Conservation (phyloP, 2,113 vertebrate species). For the Forbesichthys papilliferus region DNA sequence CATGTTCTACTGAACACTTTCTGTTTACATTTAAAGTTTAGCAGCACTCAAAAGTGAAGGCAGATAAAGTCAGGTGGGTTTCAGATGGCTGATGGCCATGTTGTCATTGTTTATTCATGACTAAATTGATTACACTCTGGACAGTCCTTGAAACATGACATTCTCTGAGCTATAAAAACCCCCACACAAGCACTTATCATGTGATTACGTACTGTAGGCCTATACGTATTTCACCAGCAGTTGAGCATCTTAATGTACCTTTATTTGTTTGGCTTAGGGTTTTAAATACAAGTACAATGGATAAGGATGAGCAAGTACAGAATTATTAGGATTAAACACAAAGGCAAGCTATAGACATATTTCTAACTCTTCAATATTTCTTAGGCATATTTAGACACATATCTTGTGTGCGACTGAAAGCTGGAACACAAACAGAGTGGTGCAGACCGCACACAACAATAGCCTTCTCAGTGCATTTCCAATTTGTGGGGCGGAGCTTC, state of each 20-base stretch:
- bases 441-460: too few relatives aligned
- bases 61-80: conserved; percentile 3
- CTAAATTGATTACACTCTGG: conserved; percentile 51
- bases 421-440: too few relatives aligned
- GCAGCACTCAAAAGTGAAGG: not conserved
- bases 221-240: too few relatives aligned
- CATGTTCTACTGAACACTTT: not conserved
- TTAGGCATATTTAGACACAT: too few relatives aligned
- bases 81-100: conserved; percentile 32
- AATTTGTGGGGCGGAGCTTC: too few relatives aligned
- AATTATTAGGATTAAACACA: too few relatives aligned
- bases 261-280: not conserved
- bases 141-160: conserved; percentile 38
- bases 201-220: not conserved
- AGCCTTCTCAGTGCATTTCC: too few relatives aligned
- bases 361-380: not conserved
- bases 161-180: not conserved
- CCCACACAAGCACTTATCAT: too few relatives aligned
- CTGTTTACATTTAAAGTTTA: not conserved
- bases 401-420: too few relatives aligned
- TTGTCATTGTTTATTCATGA: conserved; percentile 60
- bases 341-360: too few relatives aligned
- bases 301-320: not conserved
- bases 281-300: not conserved
- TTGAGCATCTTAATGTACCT: not conserved